phyloP scores from a whole-genome alignment of 1,140 invertebrate genomes.

The Lordiphosa mommai region DNA sequence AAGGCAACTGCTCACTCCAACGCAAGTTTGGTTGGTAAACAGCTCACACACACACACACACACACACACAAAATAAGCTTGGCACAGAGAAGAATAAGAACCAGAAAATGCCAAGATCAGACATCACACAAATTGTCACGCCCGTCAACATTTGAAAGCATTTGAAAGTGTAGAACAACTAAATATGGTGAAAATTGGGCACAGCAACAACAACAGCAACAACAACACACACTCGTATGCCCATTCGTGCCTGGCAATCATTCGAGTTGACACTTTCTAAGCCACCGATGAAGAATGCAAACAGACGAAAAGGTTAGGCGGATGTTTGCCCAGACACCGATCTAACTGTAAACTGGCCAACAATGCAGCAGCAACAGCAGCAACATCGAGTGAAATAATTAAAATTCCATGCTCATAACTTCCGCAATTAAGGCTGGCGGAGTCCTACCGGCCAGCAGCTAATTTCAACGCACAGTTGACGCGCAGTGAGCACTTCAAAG shows the following conservation, averaged over 20 bases:
- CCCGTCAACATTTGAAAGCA: constrained; percentile 43
- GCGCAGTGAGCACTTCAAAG: constrained; percentile 10
- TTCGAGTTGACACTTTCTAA: constrained; percentile 74
- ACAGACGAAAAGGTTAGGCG: constrained; percentile 30
- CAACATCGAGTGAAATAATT: constrained; percentile 60
- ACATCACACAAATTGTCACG: constrained; percentile 18
- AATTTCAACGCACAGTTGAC: constrained; percentile 73
- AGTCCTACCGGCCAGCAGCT: constrained; percentile 48
- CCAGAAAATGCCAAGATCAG: constrained; percentile 6
- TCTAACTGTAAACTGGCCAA: constrained; percentile 59
- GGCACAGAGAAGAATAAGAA: constrained; percentile 34
- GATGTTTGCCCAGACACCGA: constrained; percentile 3
- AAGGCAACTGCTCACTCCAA: constrained; percentile 31
- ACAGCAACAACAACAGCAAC: constrained; percentile 35
- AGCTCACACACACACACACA: constrained; percentile 29
- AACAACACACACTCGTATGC: constrained; percentile 11
- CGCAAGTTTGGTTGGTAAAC: constrained; percentile 36
- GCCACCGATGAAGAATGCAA: constrained; percentile 55
- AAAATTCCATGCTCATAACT: constrained; percentile 77
- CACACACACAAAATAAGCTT: constrained; percentile 47
- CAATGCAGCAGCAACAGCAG: constrained; percentile 29
- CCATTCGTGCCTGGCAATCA: constrained; percentile 45
- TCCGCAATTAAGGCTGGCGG: constrained; percentile 65
- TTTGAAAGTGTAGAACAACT: constrained; percentile 76
- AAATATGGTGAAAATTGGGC: constrained; percentile 76